Conservation (phyloP, 2,113 vertebrate species). For the Callorhinus ursinus region DNA sequence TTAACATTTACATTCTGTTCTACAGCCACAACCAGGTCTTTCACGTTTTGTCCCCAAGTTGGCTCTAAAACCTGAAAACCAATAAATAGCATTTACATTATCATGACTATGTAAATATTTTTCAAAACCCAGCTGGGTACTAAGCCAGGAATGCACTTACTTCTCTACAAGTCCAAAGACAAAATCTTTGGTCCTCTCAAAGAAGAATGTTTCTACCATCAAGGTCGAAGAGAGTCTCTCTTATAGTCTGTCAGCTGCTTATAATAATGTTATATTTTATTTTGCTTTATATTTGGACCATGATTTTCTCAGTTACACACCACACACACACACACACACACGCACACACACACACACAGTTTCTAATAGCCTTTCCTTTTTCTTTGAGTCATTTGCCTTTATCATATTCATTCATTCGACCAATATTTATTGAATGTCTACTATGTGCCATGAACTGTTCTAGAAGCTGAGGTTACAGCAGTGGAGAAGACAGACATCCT, state of each 20-base stretch:
- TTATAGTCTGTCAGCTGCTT: background rate
- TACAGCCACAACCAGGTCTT: constrained; percentile 33
- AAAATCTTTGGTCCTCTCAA: constrained; percentile 19
- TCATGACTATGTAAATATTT: constrained; percentile 58
- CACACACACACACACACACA: background rate
- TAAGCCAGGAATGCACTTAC: constrained; percentile 54
- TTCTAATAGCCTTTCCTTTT: constrained; percentile 34
- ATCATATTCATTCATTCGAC: constrained; percentile 28
- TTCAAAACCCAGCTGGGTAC: constrained; percentile 53
- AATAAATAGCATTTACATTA: constrained; percentile 61
- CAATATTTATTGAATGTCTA: constrained; percentile 49
- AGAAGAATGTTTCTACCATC: background rate
- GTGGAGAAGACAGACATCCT: constrained; percentile 2
- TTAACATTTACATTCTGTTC: constrained; percentile 52
- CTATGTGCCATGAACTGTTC: background rate
- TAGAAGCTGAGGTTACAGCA: background rate
- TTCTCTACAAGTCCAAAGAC: constrained; percentile 48
- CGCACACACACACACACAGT: background rate
- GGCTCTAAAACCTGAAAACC: constrained; percentile 49
- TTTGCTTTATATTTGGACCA: constrained; percentile 46
- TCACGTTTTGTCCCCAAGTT: constrained; percentile 39
- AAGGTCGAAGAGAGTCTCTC: constrained; percentile 9
- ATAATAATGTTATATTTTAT: constrained; percentile 39
- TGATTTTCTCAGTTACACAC: background rate
- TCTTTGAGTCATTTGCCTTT: constrained; percentile 32